Evolutionary conservation across 2,113 vertebrate species (phyloP), one percentile per base, ranked within the genome.

Genomic region (Triplophysa siluroides): DNA sequence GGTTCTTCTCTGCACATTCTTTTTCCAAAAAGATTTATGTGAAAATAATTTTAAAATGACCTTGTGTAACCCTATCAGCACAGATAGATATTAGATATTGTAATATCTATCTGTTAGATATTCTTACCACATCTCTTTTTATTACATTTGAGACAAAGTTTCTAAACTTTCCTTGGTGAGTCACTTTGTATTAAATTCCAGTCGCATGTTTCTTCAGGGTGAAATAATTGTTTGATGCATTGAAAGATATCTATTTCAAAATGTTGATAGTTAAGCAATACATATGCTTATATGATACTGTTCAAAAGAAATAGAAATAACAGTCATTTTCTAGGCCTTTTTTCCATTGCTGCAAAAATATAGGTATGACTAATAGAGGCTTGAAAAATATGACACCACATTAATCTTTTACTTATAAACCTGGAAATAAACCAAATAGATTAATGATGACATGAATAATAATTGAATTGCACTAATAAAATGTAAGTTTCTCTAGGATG

Each of bases 211-310:
- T 66, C 33, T 66, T 21, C 64, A 43, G 19, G 64, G 33, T 66
- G 16, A 21, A 21, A 66, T 11, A 43, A 18, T 70, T 33, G 67
- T 33, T 71, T 71, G 24, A 71, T 54, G 50, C 69, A 38, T 56
- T 33, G 4, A 56, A 71, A 33, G 9, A 56, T 56, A 33, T 56
- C 24, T 54, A 29, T 70, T 70, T 71, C 16, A 29, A 54, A 54
- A 71, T 43, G 68, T 70, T 70, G 24, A 70, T 52, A 52, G 47
- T 71, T 71, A 56, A 38, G 56, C 19, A 72, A 72, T 33, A 54
- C 9, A 29, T 69, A 23, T 24, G 50, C 21, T 47, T 47, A 70
- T 23, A 26, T 70, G 45, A 54, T 29, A 70, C 9, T 11, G 23
- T 47, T 24, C 4, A 68, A 47, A 68, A 67, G 45, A 67, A 38